Evolutionary conservation across 2,797 vertebrate genomes (phyloP).

Genomic region (Hippopotamyrus pictus): DNA sequence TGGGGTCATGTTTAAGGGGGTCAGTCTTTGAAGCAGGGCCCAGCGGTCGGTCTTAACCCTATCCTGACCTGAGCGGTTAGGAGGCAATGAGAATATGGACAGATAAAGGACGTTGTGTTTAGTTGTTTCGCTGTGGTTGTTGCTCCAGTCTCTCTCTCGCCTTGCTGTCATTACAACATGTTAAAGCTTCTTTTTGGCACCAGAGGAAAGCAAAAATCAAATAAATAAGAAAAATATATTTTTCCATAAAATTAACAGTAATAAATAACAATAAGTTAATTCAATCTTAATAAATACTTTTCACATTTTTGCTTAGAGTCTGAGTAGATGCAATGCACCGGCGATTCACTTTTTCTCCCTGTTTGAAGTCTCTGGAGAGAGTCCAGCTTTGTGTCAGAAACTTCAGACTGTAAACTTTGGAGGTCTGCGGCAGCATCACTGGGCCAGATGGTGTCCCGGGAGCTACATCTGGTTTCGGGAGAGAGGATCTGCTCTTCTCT

Average conservation of each 20-base stretch:
- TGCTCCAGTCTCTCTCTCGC: neutral
- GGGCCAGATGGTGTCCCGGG: slow-evolving; percentile 5
- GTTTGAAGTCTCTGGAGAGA: neutral
- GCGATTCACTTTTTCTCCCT: neutral
- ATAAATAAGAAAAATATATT: slow-evolving; percentile 84
- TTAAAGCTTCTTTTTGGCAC: slow-evolving; percentile 78
- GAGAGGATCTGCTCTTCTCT: neutral
- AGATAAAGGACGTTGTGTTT: neutral
- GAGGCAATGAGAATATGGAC: too few species aligned
- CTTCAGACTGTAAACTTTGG: slow-evolving; percentile 54
- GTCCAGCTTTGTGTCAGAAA: slow-evolving; percentile 7
- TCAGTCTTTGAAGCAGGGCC: neutral
- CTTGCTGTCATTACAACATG: neutral
- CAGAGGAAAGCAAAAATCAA: slow-evolving; percentile 66
- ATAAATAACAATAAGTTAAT: slow-evolving; percentile 99
- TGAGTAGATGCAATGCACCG: slow-evolving; percentile 74
- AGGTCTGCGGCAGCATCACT: slow-evolving; percentile 41
- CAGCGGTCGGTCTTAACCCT: neutral
- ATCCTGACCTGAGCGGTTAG: neutral
- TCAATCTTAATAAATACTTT: slow-evolving; percentile 97
- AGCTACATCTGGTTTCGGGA: neutral
- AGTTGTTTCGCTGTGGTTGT: neutral
- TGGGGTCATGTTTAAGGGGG: neutral
- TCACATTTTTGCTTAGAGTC: slow-evolving; percentile 54
- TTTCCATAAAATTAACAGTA: slow-evolving; percentile 77